Base-by-base conservation (phyloP, 2,113 vertebrate genomes). In the Epinephelus cyanopodus region DNA sequence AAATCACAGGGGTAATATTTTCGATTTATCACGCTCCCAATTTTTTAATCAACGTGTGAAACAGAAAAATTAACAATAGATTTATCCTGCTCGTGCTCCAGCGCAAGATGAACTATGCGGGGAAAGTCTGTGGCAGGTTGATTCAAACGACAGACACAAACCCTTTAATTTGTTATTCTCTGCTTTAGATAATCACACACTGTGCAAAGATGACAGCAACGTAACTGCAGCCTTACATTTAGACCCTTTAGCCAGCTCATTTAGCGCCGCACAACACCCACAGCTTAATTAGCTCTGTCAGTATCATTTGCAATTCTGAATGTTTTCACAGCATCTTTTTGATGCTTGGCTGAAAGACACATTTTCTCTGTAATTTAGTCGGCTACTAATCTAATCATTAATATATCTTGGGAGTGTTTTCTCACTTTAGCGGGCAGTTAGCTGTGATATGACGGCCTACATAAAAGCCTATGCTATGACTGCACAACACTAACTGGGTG, bases 381-480 rank as follows among this genome's bases (percentile, higher is more conserved):
- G 71, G 87, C 86, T 85, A 88, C 82, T 87, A 85, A 91, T 93
- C 86, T 90, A 92, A 93, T 93, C 90, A 89, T 85, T 87, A 18
- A 76, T 67, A 89, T 86, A 90, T 92, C 82, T 89, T 64, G 81
- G 54, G 88, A 91, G 87, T 92, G 91, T 89, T 89, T 92, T 92
- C 87, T 90, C 80, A 92, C 90, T 91, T 90, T 90, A 80, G 56
- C 67, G 83, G 89, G 86, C 79, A 93, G 87, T 90, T 92, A 91
- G 83, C 79, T 89, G 74, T 85, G 92, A 93, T 91, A 72, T 91
- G 90, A 92, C 81, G 85, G 84, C 81, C 91, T 73, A 85, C 85
- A 89, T 91, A 90, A 89, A 92, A 90, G 81, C 84, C 81, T 85
- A 45, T 63, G 52, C 82, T 87, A 83, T 90, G 82, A 80, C 87